These are phyloP conservation scores for Aegithalos caudatus DNA, from an alignment of 2,113 vertebrate genomes.

Conservation along the genomic window DNA sequence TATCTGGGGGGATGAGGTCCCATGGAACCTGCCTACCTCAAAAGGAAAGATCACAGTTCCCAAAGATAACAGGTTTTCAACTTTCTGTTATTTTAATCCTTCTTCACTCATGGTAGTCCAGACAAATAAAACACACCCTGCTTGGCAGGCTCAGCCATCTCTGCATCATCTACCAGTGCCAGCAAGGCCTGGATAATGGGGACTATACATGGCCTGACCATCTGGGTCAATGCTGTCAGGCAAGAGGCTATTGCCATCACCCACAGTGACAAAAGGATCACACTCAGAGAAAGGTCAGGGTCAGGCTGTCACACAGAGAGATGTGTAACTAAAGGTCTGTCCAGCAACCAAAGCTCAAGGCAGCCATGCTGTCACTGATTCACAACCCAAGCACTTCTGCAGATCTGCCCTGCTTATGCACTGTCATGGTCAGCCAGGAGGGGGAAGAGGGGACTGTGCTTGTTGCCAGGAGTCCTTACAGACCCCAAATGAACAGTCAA, in stretches of 20 bases:
- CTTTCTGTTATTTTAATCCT: conserved; percentile 41
- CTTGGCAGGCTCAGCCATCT: neutral
- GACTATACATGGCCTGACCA: neutral
- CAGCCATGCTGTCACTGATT: fast-evolving
- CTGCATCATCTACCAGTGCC: neutral
- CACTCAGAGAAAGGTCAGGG: neutral
- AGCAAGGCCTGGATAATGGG: neutral
- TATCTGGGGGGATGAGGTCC: neutral
- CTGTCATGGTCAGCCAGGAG: neutral
- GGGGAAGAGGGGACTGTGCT: neutral
- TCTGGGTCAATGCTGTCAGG: neutral
- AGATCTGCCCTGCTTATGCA: neutral
- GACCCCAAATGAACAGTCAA: neutral
- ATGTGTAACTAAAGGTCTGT: neutral
- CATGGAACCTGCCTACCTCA: neutral
- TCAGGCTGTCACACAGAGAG: neutral
- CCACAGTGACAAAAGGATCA: neutral
- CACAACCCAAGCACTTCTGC: neutral
- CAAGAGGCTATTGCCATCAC: neutral
- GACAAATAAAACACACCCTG: conserved; percentile 20
- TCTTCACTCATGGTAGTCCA: neutral
- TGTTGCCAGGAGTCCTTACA: neutral
- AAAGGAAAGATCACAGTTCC: conserved; percentile 2
- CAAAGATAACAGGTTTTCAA: neutral
- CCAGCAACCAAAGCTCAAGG: neutral